These are phyloP conservation scores for Macropus fuliginosus DNA, from an alignment of 2,797 vertebrate species.

Conservation along the genomic window DNA sequence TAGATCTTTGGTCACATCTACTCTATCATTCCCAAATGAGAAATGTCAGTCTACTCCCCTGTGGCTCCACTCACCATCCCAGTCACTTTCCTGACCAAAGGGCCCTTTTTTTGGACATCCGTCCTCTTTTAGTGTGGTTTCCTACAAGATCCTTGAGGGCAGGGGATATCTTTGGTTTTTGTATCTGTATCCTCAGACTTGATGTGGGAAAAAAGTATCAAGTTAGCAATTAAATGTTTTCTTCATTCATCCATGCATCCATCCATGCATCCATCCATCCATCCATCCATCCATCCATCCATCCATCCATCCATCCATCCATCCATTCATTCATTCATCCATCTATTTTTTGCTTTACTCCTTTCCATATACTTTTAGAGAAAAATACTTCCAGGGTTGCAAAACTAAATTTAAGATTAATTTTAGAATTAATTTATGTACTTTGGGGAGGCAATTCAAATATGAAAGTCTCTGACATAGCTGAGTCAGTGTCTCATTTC, in stretches of 20 bases:
- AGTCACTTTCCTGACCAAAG: background rate
- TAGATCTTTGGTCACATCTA: background rate
- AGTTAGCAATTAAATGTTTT: background rate
- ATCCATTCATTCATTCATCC: background rate
- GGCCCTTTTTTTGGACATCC: background rate
- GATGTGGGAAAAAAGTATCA: background rate
- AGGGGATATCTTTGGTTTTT: background rate
- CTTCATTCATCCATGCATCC: background rate
- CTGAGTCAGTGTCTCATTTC: background rate
- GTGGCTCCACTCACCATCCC: background rate
- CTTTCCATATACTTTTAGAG: background rate
- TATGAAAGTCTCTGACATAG: accelerated
- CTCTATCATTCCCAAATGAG: background rate
- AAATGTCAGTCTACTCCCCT: background rate
- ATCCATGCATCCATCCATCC: background rate
- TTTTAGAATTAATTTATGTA: background rate
- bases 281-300: background rate
- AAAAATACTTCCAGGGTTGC: background rate
- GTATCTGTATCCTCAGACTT: background rate
- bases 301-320: too few relatives aligned
- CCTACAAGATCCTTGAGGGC: background rate
- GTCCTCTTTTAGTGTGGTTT: background rate
- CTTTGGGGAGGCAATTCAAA: background rate
- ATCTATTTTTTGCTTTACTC: background rate
- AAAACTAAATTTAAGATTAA: background rate